Conservation (phyloP, 2,888 invertebrate species). For the Cyaniris semiargus region DNA sequence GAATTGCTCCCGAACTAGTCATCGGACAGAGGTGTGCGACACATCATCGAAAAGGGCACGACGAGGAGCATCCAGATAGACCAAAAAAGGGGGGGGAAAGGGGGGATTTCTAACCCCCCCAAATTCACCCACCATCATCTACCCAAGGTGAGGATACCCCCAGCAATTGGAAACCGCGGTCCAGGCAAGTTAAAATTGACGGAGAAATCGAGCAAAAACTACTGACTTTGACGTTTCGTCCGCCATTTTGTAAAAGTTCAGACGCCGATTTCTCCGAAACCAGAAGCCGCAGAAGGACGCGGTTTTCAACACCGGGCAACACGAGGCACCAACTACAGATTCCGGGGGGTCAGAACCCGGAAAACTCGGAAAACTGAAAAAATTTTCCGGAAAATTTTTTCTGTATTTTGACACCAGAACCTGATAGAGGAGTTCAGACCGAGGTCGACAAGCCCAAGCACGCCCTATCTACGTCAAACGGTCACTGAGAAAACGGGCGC, state of each 20-base stretch:
- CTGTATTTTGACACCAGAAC: too few species aligned
- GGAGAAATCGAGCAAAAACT: neutral
- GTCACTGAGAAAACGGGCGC: too few species aligned
- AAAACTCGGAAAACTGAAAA: neutral
- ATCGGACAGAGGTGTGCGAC: neutral
- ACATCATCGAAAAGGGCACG: neutral
- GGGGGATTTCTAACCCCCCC: neutral
- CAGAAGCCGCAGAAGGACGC: neutral
- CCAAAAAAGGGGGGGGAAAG: neutral
- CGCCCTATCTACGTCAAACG: neutral
- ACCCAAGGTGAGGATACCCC: neutral
- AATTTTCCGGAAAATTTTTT: neutral
- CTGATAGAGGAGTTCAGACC: neutral
- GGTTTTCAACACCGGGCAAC: neutral
- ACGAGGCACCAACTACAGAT: neutral
- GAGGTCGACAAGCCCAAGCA: neutral
- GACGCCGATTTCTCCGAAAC: neutral
- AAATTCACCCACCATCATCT: neutral
- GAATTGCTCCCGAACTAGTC: neutral
- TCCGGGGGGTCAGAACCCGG: neutral
- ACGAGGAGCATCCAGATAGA: neutral
- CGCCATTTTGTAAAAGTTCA: neutral
- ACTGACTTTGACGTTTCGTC: neutral
- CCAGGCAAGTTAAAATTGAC: neutral
- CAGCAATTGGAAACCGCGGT: neutral